Evolutionary conservation across 1,140 invertebrate genomes (phyloP).

Genomic region (Ericerus pela): DNA sequence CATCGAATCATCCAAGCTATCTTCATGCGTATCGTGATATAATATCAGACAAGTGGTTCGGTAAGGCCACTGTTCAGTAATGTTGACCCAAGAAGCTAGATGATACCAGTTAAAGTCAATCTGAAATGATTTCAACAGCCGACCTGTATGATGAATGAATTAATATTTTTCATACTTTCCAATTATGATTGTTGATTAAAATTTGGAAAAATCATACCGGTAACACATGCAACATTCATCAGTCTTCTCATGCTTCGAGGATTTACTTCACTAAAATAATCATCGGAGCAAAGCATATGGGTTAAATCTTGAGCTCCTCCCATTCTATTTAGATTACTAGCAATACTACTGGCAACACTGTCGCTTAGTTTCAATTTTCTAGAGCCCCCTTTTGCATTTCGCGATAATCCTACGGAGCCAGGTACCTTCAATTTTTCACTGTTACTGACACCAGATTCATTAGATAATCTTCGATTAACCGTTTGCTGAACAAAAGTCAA

Average conservation of each 20-base stretch:
- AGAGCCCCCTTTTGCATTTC: background rate
- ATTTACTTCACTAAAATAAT: conserved; percentile 96
- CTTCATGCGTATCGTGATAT: conserved; percentile 78
- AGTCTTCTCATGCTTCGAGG: conserved; percentile 87
- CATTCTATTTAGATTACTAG: conserved; percentile 64
- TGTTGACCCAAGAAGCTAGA: conserved; percentile 91
- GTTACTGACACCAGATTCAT: conserved; percentile 55
- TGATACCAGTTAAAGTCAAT: conserved; percentile 99
- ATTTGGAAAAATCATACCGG: conserved; percentile 40
- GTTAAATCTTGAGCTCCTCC: conserved; percentile 54
- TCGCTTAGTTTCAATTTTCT: conserved; percentile 64
- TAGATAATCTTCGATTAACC: conserved; percentile 56
- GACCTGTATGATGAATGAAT: conserved; percentile 45
- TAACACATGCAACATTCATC: conserved; percentile 95
- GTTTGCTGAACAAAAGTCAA: conserved; percentile 29
- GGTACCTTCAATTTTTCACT: conserved; percentile 45
- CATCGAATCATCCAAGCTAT: conserved; percentile 67
- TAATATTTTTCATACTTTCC: too few species aligned
- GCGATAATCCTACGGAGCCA: conserved; percentile 4
- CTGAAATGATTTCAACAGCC: conserved; percentile 91
- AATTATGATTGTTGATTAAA: background rate
- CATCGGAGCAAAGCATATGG: conserved; percentile 80
- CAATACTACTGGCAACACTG: conserved; percentile 75
- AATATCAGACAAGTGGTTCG: conserved; percentile 93
- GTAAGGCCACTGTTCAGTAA: conserved; percentile 98